Evolutionary conservation across 2,797 vertebrate species (phyloP).

Genomic region (Sebastes cheni): DNA sequence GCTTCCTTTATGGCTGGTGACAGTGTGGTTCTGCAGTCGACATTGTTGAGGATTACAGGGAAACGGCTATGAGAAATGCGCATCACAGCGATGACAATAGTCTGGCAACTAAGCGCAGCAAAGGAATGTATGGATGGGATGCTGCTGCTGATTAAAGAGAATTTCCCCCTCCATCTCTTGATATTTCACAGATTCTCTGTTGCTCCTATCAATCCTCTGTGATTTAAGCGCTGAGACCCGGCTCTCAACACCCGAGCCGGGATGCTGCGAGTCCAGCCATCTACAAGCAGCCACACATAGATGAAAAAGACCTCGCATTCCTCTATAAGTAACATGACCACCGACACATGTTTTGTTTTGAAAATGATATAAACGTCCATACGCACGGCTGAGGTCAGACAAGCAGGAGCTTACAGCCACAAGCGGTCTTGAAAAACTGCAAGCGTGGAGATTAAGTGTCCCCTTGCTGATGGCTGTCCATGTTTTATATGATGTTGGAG

Average conservation of each 20-base stretch:
- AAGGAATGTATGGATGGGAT: conserved; percentile 59
- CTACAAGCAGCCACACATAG: conserved; percentile 11
- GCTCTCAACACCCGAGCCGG: conserved; percentile 51
- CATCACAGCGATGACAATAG: conserved; percentile 67
- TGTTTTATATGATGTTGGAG: conserved; percentile 76
- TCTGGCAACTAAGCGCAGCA: conserved; percentile 59
- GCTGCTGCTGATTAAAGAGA: conserved; percentile 72
- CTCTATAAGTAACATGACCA: conserved; percentile 24
- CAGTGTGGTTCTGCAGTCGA: conserved; percentile 41
- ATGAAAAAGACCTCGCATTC: conserved; percentile 31
- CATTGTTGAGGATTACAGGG: conserved; percentile 34
- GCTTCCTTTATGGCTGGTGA: conserved; percentile 37
- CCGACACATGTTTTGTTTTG: conserved; percentile 53
- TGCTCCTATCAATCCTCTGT: conserved; percentile 40
- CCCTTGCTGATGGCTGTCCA: conserved; percentile 72
- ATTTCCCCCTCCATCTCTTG: conserved; percentile 8
- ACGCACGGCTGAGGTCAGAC: conserved; percentile 51
- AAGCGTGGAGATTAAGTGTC: conserved; percentile 69
- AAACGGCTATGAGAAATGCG: conserved; percentile 48
- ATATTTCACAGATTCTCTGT: conserved; percentile 55
- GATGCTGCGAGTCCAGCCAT: conserved; percentile 22
- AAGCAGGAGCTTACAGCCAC: conserved; percentile 62
- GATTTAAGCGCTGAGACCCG: conserved; percentile 52
- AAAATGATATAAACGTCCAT: conserved; percentile 54
- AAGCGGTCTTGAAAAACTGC: conserved; percentile 63